Evolutionary conservation across 2,797 vertebrate species (phyloP).

Genomic region (Phoebastria nigripes): DNA sequence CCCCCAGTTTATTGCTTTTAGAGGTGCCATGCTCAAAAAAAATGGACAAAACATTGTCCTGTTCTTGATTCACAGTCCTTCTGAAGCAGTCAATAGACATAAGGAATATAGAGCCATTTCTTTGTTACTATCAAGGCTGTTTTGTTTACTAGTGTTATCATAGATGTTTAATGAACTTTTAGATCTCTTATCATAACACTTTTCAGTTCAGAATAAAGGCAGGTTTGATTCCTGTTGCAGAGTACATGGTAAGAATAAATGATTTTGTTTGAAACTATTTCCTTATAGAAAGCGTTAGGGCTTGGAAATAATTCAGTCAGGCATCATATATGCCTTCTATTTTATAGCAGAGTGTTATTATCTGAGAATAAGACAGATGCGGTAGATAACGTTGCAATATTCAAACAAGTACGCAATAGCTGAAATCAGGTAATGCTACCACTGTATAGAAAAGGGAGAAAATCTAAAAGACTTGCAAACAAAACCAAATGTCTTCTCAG

Average conservation of each 20-base stretch:
- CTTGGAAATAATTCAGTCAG: not conserved
- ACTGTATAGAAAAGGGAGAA: not conserved
- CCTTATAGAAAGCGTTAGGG: not conserved
- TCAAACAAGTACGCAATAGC: not conserved
- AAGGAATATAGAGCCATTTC: not conserved
- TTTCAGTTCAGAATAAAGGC: not conserved
- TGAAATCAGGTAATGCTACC: not conserved
- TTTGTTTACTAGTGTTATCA: not conserved
- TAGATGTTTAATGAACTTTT: not conserved
- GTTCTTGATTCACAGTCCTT: not conserved
- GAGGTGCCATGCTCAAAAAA: not conserved
- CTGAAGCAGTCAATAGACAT: not conserved
- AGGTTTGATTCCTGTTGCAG: not conserved
- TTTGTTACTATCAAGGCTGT: not conserved
- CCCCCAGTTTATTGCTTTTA: not conserved
- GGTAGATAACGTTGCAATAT: not conserved
- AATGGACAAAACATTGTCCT: not conserved
- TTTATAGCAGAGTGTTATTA: not conserved
- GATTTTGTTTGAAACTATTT: not conserved
- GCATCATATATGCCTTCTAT: not conserved
- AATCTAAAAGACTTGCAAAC: not conserved
- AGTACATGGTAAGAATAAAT: not conserved
- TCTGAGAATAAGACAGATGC: not conserved
- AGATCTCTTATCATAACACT: not conserved
- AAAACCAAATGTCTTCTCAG: not conserved